phyloP scores from a whole-genome alignment of 2,888 invertebrate species.

The Norana najaformis region DNA sequence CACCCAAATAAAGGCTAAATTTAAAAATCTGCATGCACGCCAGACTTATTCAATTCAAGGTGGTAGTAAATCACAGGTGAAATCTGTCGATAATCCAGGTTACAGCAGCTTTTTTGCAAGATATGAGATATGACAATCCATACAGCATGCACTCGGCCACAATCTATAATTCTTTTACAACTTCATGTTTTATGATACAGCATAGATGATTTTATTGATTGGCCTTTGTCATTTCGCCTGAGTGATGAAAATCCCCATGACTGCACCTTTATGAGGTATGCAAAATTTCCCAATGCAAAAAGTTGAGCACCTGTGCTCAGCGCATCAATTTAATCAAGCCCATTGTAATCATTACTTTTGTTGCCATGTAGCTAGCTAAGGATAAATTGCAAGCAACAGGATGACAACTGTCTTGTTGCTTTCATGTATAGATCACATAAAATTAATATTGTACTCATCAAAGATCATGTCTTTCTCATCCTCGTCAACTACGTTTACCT shows the following conservation, averaged over 20 bases:
- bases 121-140: neutral
- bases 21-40: neutral
- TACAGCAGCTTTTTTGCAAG: neutral
- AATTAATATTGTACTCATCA: slow-evolving; percentile 13
- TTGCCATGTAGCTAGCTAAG: neutral
- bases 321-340: neutral
- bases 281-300: neutral
- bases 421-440: neutral
- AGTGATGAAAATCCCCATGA: neutral
- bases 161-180: slow-evolving; percentile 1
- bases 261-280: neutral
- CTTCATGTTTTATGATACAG: neutral
- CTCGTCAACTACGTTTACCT: neutral
- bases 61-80: neutral
- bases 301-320: neutral
- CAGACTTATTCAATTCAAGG: neutral
- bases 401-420: neutral
- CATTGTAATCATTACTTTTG: neutral
- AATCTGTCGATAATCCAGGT: slow-evolving; percentile 7
- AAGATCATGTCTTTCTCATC: neutral
- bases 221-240: neutral
- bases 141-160: neutral
- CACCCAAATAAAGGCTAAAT: neutral
- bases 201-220: neutral
- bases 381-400: slow-evolving; percentile 1